A percentile compares a stretch with the other conserved stretches of the same genome.
phyloP scores from a whole-genome alignment of 2,797 vertebrate species.

The Nannoperca australis region DNA sequence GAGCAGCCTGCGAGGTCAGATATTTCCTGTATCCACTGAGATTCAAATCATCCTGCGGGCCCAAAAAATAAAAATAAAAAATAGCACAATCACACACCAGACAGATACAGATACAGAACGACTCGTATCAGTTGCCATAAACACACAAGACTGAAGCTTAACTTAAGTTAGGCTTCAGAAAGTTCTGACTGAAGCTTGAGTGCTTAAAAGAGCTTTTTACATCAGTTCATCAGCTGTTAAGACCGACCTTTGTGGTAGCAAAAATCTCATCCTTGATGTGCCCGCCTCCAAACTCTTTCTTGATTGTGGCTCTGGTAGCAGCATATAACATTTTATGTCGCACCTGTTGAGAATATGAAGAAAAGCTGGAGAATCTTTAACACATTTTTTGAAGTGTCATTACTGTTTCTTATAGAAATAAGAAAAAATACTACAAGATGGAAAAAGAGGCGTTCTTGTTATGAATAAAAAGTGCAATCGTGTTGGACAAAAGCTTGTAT shows the following conservation, averaged over 20 bases:
- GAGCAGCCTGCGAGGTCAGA: slow-evolving; percentile 90
- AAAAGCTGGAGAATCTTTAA: not conserved
- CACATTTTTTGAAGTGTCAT: not conserved
- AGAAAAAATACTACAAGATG: not conserved
- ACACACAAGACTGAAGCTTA: not conserved
- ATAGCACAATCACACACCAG: slow-evolving; percentile 19
- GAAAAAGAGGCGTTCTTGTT: not conserved
- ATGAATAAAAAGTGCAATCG: not conserved
- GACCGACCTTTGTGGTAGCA: slow-evolving; percentile 90
- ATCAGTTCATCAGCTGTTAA: not conserved
- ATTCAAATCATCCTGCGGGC: slow-evolving; percentile 92
- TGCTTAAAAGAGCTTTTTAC: not conserved
- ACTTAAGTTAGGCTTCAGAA: not conserved
- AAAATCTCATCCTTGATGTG: slow-evolving; percentile 98
- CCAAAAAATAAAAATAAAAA: not conserved
- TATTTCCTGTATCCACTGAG: slow-evolving; percentile 93
- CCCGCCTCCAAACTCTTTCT: slow-evolving; percentile 97
- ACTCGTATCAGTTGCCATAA: not conserved
- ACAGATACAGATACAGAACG: not conserved
- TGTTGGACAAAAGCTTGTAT: not conserved
- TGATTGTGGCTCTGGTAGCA: slow-evolving; percentile 95
- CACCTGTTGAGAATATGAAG: slow-evolving; percentile 84
- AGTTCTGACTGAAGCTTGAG: not conserved
- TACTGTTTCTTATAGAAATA: not conserved
- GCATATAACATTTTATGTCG: slow-evolving; percentile 98